Percentiles rank a stretch among this genome's conserved stretches.
These are phyloP conservation scores for Harmothoe impar DNA, from an alignment of 2,888 invertebrate genomes.

Conservation along the genomic window DNA sequence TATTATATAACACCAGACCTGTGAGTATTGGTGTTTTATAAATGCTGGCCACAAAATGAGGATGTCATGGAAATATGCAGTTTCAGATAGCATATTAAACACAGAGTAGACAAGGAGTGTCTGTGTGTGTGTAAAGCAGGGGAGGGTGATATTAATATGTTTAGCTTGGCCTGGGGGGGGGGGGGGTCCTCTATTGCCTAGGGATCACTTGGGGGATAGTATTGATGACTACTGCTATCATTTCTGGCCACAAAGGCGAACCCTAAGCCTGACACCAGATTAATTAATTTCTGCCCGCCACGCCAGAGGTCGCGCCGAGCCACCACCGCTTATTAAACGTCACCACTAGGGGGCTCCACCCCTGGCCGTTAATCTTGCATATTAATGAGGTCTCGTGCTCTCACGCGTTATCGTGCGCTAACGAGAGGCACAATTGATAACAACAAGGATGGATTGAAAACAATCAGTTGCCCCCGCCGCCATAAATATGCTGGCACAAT, in stretches of 20 bases:
- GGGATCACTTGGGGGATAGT: neutral
- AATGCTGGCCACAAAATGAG: neutral
- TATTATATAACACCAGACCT: no score
- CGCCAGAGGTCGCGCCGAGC: slow-evolving; percentile 27
- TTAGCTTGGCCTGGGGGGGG: neutral
- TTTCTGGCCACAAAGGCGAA: slow-evolving; percentile 34
- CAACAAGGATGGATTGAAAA: slow-evolving; percentile 55
- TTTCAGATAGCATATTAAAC: neutral
- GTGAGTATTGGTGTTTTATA: no score
- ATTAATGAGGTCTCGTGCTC: slow-evolving; percentile 59
- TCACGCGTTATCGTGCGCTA: slow-evolving; percentile 58
- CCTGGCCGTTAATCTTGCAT: slow-evolving; percentile 58
- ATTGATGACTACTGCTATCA: slow-evolving; percentile 26
- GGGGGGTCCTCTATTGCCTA: neutral
- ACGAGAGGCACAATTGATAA: slow-evolving; percentile 58
- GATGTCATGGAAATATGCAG: slow-evolving; percentile 18
- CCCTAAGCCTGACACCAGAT: slow-evolving; percentile 48
- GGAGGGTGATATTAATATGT: slow-evolving; percentile 21
- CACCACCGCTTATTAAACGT: slow-evolving; percentile 56
- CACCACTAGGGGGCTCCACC: slow-evolving; percentile 6
- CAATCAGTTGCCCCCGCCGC: slow-evolving; percentile 42
- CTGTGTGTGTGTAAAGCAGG: neutral
- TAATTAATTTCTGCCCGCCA: slow-evolving; percentile 36
- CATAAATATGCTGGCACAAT: slow-evolving; percentile 56
- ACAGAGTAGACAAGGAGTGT: neutral